Base-by-base conservation (phyloP, 1,140 invertebrate species). In the Pachyrhynchus sulphureomaculatus region DNA sequence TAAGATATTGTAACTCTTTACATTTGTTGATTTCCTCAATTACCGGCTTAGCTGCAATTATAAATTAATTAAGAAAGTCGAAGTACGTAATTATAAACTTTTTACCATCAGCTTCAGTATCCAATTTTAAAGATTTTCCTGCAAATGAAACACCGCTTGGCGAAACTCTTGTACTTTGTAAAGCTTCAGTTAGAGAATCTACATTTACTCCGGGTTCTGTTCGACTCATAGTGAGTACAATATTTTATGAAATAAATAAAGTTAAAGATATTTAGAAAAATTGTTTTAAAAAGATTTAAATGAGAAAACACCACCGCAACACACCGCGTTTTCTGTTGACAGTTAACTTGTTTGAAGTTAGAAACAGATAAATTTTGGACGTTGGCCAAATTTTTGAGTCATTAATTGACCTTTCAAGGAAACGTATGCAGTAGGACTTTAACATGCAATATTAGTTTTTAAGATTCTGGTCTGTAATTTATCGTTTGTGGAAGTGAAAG, bases 71-170 rank as follows among this genome's bases (percentile, higher is more conserved):
- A 37, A 18, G 13, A 13, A 39, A 10, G 4, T 41, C 4, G 54
- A 59, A 37, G 33, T 63, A 58, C 59, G 29, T 24, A 63, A 41
- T 18, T 33, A 54, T 26, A 15, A 48, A 20, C 48, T 47, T 61
- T 36, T 66, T 80, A 88, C 87, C 87, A 78, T 89, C 86, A 54
- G 83, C 78, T 61, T 79, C 84, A 3, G 79, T 82, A 69, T 89
- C 79, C 39, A 89, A 77, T 76, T 88, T 88, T 17, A 88, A 75
- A 5, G 80, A 81, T 76, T 81, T 81, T 6, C 85, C 85, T 60
- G 83, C 83, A 75, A 91, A 90, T 37, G 80, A 83, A 8, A 87
- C 80, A 15, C 84, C 83, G 37, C 23, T 64, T 8, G 60, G 41
- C 13, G 61, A 58, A 6, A 72, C 65, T 12, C 54, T 56, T 15